Percentiles rank a stretch among this genome's conserved stretches.
These are phyloP conservation scores for Zoanthus sansibaricus DNA, from an alignment of 92 coral and sea anemone species.

Conservation along the genomic window DNA sequence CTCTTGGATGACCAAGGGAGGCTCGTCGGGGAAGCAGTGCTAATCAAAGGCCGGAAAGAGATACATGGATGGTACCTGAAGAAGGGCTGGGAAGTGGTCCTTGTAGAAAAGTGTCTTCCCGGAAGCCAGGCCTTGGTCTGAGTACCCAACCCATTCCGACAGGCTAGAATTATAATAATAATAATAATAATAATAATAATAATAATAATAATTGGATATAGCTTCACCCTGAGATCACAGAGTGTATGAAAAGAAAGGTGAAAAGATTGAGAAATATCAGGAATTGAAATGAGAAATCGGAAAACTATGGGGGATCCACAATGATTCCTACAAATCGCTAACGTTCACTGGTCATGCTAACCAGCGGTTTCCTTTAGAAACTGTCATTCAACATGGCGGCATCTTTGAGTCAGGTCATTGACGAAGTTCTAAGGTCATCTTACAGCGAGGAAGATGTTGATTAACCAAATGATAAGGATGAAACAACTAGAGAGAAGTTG, in stretches of 20 bases:
- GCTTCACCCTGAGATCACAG: too few relatives aligned
- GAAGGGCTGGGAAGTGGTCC: constrained; percentile 49
- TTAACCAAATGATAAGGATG: neutral
- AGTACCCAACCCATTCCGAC: constrained; percentile 43
- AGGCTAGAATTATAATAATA: too few relatives aligned
- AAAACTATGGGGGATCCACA: too few relatives aligned
- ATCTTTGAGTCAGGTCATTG: constrained; percentile 4
- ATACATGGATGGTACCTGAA: constrained; percentile 43
- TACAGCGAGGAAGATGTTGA: constrained; percentile 24
- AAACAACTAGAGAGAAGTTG: neutral
- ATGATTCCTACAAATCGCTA: too few relatives aligned
- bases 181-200: too few relatives aligned
- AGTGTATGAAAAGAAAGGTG: too few relatives aligned
- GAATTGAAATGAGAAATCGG: too few relatives aligned
- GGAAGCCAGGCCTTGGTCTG: constrained; percentile 52
- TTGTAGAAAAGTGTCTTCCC: constrained; percentile 46
- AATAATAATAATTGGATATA: too few relatives aligned
- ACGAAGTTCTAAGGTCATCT: neutral
- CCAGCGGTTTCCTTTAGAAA: constrained; percentile 45
- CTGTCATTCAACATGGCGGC: constrained; percentile 8
- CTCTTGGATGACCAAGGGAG: constrained; percentile 48
- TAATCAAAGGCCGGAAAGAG: constrained; percentile 40
- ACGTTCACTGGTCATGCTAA: constrained; percentile 52
- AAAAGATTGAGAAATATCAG: too few relatives aligned
- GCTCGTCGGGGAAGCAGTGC: constrained; percentile 50